phyloP scores from a whole-genome alignment of 2,888 invertebrate genomes.

The Pristionchus japonicus region DNA sequence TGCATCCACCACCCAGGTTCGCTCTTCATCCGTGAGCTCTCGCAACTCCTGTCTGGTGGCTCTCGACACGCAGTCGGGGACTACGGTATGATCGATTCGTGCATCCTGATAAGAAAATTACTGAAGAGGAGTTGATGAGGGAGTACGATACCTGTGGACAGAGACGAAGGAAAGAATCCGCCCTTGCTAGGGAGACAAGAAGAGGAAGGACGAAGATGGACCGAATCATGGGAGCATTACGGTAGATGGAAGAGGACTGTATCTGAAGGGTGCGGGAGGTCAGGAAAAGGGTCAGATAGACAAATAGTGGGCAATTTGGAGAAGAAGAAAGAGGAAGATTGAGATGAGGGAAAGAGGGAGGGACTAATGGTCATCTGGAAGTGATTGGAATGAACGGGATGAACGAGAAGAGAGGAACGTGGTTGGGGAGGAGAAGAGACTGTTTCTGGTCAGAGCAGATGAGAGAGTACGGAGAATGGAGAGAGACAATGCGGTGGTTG shows the following conservation, averaged over 20 bases:
- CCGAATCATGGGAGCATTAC: constrained; percentile 14
- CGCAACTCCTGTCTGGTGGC: neutral
- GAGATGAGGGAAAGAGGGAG: constrained; percentile 7
- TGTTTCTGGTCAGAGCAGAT: neutral
- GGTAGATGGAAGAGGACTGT: neutral
- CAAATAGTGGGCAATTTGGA: neutral
- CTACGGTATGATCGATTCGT: neutral
- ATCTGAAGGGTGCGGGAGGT: constrained; percentile 4
- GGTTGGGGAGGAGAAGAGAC: neutral
- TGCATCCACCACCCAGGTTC: constrained; percentile 21
- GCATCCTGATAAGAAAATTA: neutral
- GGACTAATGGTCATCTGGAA: constrained; percentile 17
- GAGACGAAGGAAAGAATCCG: constrained; percentile 34
- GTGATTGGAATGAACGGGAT: constrained; percentile 25
- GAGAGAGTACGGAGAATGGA: neutral
- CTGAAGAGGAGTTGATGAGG: neutral
- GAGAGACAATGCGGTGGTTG: neutral
- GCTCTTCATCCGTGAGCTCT: constrained; percentile 39
- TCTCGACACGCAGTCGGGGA: constrained; percentile 33
- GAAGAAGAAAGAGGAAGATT: neutral
- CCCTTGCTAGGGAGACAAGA: neutral
- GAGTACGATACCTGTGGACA: constrained; percentile 17
- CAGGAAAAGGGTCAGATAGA: neutral
- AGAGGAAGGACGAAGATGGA: neutral
- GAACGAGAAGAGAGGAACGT: neutral